Base-by-base conservation (phyloP, 2,113 vertebrate species). In the Ia io region DNA sequence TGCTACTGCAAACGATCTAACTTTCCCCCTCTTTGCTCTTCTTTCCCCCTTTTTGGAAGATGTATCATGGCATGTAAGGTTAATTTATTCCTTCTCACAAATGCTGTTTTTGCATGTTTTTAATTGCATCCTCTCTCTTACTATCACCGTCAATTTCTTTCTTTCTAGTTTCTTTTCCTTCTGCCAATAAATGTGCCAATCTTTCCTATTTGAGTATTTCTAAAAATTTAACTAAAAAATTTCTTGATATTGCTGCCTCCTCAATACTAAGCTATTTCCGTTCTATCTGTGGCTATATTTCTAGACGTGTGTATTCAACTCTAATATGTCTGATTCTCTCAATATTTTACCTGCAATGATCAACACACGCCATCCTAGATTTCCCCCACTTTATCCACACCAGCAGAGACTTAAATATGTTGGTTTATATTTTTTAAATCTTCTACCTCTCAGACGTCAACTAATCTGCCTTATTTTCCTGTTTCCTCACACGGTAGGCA, bases 141-240 rank as follows among this genome's bases (percentile, higher is more conserved):
- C 25, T 37, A 78, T 1, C 22, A 51, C 35, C 10, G 74, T 92
- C 40, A 42, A 25, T 40, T 84, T 84, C 13, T 84, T 91, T 92
- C 76, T 74, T 95, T 87, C n/a, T n/a, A 89, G 44, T 82, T 88
- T 65, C 44, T 53, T 95, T 84, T 82, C 32, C 40, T 82, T 84
- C 47, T 90, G 84, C 47, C 42, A 69, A 32, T 40, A 70, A 84
- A 69, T 14, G 37, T 88, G 47, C 35, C 56, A 71, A 13, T 76
- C 18, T 88, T 47, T 90, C 12, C 10, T 73, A 13, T 25, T 69
- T 69, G 37, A 18, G 4, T 77, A 32, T 53, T 84, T 77, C 28
- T 40, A n/a, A 51, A 71, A 23, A 61, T 25, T 56, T 71, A 25
- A 47, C 65, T 70, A 95, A 61, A 90, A 71, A 77, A 78, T 51